These are phyloP conservation scores for Hyaena hyaena DNA, from an alignment of 2,113 vertebrate genomes.

Conservation along the genomic window DNA sequence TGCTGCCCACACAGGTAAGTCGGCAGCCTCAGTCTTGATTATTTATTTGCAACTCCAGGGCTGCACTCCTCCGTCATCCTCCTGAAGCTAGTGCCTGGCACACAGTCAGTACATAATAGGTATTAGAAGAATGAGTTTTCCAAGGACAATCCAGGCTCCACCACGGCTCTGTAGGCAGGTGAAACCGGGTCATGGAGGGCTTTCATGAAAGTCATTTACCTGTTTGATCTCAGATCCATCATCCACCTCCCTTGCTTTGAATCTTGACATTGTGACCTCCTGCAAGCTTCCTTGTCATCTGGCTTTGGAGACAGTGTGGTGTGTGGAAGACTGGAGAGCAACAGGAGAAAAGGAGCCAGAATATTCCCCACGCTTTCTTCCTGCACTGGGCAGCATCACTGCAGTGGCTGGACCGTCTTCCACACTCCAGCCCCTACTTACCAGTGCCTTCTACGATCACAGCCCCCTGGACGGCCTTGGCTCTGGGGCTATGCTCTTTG, in stretches of 20 bases:
- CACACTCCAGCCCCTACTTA: too few relatives aligned
- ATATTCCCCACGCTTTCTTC: not conserved
- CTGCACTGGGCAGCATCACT: not conserved
- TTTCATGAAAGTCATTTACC: not conserved
- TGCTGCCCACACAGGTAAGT: not conserved
- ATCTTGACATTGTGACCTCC: not conserved
- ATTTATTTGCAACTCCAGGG: not conserved
- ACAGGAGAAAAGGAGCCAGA: not conserved
- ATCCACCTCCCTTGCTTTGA: not conserved
- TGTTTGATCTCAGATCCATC: not conserved
- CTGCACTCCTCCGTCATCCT: not conserved
- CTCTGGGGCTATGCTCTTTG: not conserved
- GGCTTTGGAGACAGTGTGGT: not conserved
- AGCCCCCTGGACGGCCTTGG: not conserved
- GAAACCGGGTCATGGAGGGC: not conserved
- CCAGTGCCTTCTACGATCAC: not conserved
- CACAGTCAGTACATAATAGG: not conserved
- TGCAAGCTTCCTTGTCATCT: not conserved
- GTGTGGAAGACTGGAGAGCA: not conserved
- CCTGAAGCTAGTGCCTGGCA: not conserved
- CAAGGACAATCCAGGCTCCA: not conserved
- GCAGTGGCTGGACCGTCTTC: not conserved
- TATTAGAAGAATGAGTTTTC: not conserved
- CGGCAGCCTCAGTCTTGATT: not conserved
- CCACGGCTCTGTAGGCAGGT: not conserved